Percentiles rank a stretch among this genome's conserved stretches.
Conservation (phyloP, 2,888 invertebrate species). For the Nomada ferruginata region DNA sequence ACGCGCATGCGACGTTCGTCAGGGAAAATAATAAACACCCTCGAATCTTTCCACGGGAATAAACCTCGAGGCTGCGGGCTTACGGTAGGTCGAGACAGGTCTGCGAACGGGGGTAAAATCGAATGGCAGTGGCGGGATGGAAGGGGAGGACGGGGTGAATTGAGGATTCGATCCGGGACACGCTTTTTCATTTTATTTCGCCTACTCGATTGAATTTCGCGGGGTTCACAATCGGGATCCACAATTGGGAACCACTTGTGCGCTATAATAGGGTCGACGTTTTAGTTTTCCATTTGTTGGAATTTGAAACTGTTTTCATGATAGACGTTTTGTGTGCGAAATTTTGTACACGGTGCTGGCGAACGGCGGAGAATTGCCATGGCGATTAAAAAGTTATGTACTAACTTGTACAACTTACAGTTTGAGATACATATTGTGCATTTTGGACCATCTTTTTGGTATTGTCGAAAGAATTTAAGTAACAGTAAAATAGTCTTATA, state of each 20-base stretch:
- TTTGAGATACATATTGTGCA: no score
- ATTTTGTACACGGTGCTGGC: not conserved
- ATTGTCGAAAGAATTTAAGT: no score
- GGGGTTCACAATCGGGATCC: not conserved
- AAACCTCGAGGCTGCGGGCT: conserved; percentile 33
- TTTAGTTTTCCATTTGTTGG: not conserved
- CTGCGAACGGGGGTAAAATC: not conserved
- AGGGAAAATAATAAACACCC: conserved; percentile 66
- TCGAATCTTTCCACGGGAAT: conserved; percentile 61
- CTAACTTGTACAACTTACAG: no score
- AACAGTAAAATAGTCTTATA: no score
- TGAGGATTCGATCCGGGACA: not conserved
- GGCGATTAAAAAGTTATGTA: no score
- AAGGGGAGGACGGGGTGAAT: not conserved
- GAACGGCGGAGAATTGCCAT: no score
- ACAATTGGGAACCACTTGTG: not conserved
- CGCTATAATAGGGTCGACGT: not conserved
- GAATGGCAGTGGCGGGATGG: not conserved
- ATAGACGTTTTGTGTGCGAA: not conserved
- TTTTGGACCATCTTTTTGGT: no score
- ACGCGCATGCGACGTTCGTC: conserved; percentile 2
- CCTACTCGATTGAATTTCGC: not conserved
- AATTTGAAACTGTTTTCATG: not conserved
- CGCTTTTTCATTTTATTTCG: not conserved
- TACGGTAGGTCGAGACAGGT: conserved; percentile 37